Conservation (phyloP, 64 coral and sea anemone species). For the Montipora efflorescens region DNA sequence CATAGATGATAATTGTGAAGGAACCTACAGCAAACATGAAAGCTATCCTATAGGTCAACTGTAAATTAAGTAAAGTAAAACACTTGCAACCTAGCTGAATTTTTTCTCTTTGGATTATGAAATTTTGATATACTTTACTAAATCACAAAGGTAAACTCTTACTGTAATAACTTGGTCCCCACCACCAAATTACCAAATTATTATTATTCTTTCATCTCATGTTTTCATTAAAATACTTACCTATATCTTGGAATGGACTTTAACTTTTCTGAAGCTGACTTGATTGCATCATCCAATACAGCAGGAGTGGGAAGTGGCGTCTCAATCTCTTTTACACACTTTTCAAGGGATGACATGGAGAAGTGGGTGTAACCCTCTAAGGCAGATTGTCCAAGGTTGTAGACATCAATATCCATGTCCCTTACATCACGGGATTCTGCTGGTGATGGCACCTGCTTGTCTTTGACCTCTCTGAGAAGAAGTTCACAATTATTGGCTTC, state of each 20-base stretch:
- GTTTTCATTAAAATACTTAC: neutral
- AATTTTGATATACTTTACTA: no score
- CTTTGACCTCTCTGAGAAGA: neutral
- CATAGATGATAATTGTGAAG: no score
- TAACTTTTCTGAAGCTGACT: neutral
- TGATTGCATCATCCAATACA: slow-evolving; percentile 1
- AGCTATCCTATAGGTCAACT: no score
- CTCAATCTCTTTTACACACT: neutral
- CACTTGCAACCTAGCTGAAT: no score
- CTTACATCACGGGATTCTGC: neutral
- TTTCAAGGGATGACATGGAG: neutral
- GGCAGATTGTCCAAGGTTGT: neutral
- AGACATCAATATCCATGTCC: slow-evolving; percentile 1
- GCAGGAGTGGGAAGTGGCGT: neutral
- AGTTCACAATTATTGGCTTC: neutral
- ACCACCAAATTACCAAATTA: no score
- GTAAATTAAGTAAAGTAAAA: no score
- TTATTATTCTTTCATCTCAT: no score
- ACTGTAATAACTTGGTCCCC: no score
- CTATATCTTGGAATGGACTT: slow-evolving; percentile 10
- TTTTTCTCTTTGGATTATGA: no score
- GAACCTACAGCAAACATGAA: no score
- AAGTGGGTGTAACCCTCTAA: neutral
- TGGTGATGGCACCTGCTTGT: neutral
- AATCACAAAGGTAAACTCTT: no score